phyloP scores from a whole-genome alignment of 2,113 vertebrate species.

The Hyperoodon ampullatus region DNA sequence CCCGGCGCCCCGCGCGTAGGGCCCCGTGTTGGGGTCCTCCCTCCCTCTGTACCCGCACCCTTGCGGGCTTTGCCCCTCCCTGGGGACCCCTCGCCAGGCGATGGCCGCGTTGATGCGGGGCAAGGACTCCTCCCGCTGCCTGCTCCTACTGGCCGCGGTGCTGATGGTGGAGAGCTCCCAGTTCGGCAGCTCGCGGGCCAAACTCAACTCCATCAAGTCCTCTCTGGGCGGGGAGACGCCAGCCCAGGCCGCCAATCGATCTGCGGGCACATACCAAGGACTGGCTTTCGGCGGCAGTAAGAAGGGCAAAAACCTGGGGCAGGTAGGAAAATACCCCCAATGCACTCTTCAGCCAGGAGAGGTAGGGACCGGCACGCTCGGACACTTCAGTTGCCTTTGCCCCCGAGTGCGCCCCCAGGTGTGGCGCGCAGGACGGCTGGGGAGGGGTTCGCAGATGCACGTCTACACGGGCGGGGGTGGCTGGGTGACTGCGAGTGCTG shows the following conservation, averaged over 20 bases:
- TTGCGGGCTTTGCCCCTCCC: not conserved
- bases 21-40: not conserved
- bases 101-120: constrained; percentile 89
- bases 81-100: constrained; percentile 49
- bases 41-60: not conserved
- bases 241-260: constrained; percentile 90
- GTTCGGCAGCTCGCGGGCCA: constrained; percentile 87
- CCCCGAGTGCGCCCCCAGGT: not conserved
- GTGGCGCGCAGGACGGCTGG: not conserved
- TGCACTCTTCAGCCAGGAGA: constrained; percentile 78
- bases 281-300: constrained; percentile 87
- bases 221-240: constrained; percentile 88
- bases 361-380: constrained; percentile 50
- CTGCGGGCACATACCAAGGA: constrained; percentile 85
- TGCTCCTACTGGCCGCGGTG: constrained; percentile 90
- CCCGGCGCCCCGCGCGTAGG: not conserved
- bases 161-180: constrained; percentile 92
- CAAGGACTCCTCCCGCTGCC: constrained; percentile 87
- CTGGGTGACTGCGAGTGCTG: not conserved
- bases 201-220: constrained; percentile 96
- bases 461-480: not conserved
- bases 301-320: constrained; percentile 91
- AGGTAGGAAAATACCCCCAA: constrained; percentile 87
- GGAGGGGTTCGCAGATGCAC: not conserved
- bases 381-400: not conserved